Base-by-base conservation (phyloP, 2,797 vertebrate genomes). In the Platalea minor region DNA sequence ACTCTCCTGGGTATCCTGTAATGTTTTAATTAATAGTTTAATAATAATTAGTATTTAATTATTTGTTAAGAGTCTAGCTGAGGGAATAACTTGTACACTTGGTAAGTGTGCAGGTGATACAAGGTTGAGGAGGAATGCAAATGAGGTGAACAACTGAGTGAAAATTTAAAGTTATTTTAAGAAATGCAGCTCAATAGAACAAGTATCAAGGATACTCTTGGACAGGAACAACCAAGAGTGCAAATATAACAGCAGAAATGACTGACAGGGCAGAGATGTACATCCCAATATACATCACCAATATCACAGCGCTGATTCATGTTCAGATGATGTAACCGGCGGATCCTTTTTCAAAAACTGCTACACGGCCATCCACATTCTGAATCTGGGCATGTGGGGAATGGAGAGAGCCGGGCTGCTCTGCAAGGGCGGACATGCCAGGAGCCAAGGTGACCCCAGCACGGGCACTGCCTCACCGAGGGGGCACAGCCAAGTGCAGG, bases 21-120 rank as follows among this genome's bases (percentile, higher is more conserved):
- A 48, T 53, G 61, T 77, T 77, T 94, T 91, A 74, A 92, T 94
- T 92, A 95, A 89, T 39, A 60, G 26, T 82, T 83, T 85, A 65
- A 39, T 56, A 89, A 72, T 75, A 89, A 81, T 65, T 54, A 74
- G 15, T 33, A 37, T 72, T 92, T 77, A 80, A 74, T 91, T 91
- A 91, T 88, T 91, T 18, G 12, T 78, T 94, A 93, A 72, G 37
- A 77, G 26, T 43, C 72, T 74, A 92, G 64, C 87, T 77, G 41
- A 68, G 68, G 61, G 72, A 91, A 54, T 93, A 89, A 83, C 48
- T 59, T 72, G 17, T 25, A 33, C 31, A 35, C 76, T 23, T 78
- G 14, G 12, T 61, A 48, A 77, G 35, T 0, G 4, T 61, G 17
- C 70, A 61, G 63, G 77, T 76, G 81, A 75, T 43, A 63, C 48